phyloP scores from a whole-genome alignment of 2,113 vertebrate genomes.

The Oriolus oriolus region DNA sequence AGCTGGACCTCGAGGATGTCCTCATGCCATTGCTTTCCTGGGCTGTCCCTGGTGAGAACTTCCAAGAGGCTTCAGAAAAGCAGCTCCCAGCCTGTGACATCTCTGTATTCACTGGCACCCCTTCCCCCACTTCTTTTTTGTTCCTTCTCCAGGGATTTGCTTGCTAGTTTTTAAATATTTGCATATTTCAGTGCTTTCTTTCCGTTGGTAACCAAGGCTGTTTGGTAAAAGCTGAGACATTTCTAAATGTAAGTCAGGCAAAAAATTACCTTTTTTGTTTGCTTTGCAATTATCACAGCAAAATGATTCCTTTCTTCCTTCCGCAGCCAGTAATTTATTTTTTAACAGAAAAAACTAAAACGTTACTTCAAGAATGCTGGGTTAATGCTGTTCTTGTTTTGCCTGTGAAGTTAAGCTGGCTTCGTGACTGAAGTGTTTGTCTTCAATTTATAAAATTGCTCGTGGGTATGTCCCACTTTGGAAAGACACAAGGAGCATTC shows the following conservation, averaged over 20 bases:
- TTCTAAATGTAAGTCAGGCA: slow-evolving; percentile 42
- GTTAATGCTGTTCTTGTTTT: slow-evolving; percentile 46
- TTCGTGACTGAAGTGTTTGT: slow-evolving; percentile 32
- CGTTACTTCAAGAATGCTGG: neutral
- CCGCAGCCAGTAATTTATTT: slow-evolving; percentile 29
- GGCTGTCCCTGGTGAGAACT: neutral
- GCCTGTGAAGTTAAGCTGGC: slow-evolving; percentile 17
- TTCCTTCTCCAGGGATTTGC: slow-evolving; percentile 8
- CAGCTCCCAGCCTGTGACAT: neutral
- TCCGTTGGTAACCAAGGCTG: slow-evolving; percentile 59
- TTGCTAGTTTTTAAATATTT: slow-evolving; percentile 39
- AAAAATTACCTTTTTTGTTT: slow-evolving; percentile 52
- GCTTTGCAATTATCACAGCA: slow-evolving; percentile 60
- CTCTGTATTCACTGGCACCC: neutral
- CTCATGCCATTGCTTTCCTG: neutral
- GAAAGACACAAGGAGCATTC: slow-evolving; percentile 12
- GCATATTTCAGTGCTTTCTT: slow-evolving; percentile 50
- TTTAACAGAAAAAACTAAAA: slow-evolving; percentile 44
- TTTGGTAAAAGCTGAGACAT: slow-evolving; percentile 37
- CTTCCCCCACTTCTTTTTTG: neutral
- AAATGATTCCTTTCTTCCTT: slow-evolving; percentile 48
- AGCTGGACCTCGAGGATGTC: neutral
- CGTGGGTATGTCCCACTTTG: slow-evolving; percentile 13
- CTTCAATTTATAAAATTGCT: slow-evolving; percentile 28
- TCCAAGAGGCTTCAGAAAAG: neutral